Evolutionary conservation across 2,797 vertebrate genomes (phyloP), one percentile per base, ranked within the genome.

Genomic region (Agapornis canus): DNA sequence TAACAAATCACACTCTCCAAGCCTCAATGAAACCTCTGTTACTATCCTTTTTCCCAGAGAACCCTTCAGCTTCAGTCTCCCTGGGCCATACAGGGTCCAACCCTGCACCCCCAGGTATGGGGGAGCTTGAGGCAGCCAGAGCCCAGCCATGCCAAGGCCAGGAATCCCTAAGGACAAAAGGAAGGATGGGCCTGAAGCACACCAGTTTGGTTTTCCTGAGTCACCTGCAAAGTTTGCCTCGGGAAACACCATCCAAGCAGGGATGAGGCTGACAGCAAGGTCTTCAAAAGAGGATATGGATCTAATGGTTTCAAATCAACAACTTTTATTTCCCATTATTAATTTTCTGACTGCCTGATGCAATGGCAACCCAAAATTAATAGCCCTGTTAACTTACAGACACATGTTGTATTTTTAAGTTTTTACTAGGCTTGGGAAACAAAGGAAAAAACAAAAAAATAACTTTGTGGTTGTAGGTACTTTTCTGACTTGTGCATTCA

Each of bases 71-170:
- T 21, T 43, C 54, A 13, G 22, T 37, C 35, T 65, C 63, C 25
- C 2, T 0, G 5, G 17, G 10, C 14, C 16, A 40, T 32, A 20
- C 51, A 48, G 43, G 2, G 2, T 20, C 64, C 22, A 49, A 11
- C 29, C 13, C 20, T 60, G 59, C 29, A n/a, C 22, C 40, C 10
- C 1, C 2, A 59, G 49, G 10, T 16, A 4, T 6, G 7, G n/a
- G 26, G 64, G 26, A 87, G 31, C 63, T 64, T 40, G 6, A 10
- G 26, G 25, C 31, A 60, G 13, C 17, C 52, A 5, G 7, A 87
- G 35, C 10, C 10, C 48, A 87, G 69, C 11, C 57, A 57, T 4
- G 4, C 3, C 8, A 2, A 92, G 42, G n/a, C 22, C 6, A 2
- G 14, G 22, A 13, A 81, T 19, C n/a, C 91, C 72, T 81, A 1